phyloP scores from a whole-genome alignment of 2,888 invertebrate species.

The Dynastes hyllus region DNA sequence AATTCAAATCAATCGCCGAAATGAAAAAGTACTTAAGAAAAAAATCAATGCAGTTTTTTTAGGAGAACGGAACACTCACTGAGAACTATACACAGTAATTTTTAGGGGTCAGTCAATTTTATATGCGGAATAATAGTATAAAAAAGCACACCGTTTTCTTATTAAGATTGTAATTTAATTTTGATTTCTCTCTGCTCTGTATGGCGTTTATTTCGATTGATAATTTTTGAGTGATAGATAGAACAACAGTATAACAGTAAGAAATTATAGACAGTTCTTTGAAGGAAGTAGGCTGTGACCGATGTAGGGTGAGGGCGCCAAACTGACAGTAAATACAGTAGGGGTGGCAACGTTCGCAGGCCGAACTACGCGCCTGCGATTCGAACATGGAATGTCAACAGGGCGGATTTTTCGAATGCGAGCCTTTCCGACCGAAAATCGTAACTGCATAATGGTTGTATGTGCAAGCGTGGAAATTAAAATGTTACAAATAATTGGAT shows the following conservation, averaged over 20 bases:
- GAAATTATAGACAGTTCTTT: constrained; percentile 59
- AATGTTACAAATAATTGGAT: no score
- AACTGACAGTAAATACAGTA: constrained; percentile 60
- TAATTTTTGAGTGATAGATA: constrained; percentile 46
- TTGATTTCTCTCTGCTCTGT: constrained; percentile 20
- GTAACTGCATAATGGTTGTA: not conserved
- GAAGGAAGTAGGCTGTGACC: constrained; percentile 60
- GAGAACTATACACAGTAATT: constrained; percentile 54
- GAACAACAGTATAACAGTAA: constrained; percentile 57
- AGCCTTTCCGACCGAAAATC: constrained; percentile 60
- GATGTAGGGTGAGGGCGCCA: constrained; percentile 60
- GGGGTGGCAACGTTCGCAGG: constrained; percentile 59
- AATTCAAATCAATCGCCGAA: constrained; percentile 58
- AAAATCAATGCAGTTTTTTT: constrained; percentile 58
- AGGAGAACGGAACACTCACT: constrained; percentile 56
- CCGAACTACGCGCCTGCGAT: constrained; percentile 56
- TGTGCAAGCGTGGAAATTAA: no score
- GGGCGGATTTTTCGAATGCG: constrained; percentile 57
- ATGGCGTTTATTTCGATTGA: constrained; percentile 20
- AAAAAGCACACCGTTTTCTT: constrained; percentile 46
- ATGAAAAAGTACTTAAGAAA: constrained; percentile 53
- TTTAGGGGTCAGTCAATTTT: constrained; percentile 41
- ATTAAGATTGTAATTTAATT: constrained; percentile 30
- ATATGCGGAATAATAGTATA: constrained; percentile 49
- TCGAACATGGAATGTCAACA: constrained; percentile 59